Percentiles rank a stretch among this genome's conserved stretches.
phyloP scores from a whole-genome alignment of 2,113 vertebrate genomes.

The Tragelaphus imberbis region DNA sequence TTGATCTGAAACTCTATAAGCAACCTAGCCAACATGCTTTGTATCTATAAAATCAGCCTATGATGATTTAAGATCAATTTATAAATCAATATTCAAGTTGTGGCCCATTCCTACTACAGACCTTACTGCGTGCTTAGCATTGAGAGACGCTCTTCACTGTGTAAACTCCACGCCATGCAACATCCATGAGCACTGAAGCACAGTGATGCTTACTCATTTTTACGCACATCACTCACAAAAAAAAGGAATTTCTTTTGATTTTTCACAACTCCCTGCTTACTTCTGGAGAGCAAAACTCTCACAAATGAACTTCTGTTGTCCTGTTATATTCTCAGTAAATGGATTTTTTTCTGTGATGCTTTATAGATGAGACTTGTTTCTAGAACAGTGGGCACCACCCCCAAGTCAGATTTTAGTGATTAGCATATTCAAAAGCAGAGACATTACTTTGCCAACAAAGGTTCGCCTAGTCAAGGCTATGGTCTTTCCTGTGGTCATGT shows the following conservation, averaged over 20 bases:
- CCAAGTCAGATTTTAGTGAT: slow-evolving; percentile 31
- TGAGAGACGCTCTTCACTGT: not conserved
- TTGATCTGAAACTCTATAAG: slow-evolving; percentile 44
- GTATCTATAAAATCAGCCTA: slow-evolving; percentile 30
- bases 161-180: not conserved
- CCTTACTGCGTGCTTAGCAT: not conserved
- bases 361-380: slow-evolving; percentile 44
- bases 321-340: slow-evolving; percentile 52
- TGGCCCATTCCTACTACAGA: not conserved
- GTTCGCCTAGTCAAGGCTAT: too few relatives aligned
- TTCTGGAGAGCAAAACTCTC: slow-evolving; percentile 39
- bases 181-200: not conserved
- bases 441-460: too few relatives aligned
- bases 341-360: slow-evolving; percentile 62
- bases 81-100: not conserved
- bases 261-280: slow-evolving; percentile 19
- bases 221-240: slow-evolving; percentile 1
- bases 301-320: slow-evolving; percentile 44
- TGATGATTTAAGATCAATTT: slow-evolving; percentile 34
- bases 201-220: not conserved
- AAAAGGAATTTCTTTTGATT: not conserved
- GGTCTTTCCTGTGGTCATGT: too few relatives aligned
- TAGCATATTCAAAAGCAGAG: too few relatives aligned
- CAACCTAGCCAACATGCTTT: slow-evolving; percentile 11
- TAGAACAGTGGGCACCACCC: slow-evolving; percentile 24